Evolutionary conservation across 2,113 vertebrate genomes (phyloP), one percentile per base, ranked within the genome.

Genomic region (Siniperca chuatsi): DNA sequence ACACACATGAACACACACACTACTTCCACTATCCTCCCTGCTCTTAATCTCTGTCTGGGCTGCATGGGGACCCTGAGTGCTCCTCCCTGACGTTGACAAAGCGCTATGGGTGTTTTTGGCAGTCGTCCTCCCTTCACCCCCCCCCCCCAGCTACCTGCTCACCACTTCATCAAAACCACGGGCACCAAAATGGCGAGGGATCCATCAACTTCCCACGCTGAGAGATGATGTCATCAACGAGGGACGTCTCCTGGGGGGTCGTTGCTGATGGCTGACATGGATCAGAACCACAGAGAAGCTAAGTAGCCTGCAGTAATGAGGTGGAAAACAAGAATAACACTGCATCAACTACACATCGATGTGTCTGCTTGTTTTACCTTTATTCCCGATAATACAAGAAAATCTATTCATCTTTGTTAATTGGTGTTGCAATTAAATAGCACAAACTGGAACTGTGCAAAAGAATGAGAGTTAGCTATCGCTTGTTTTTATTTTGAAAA

Each of bases 161-260:
- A 37, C 75, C 89, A 92, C 94, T 93, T 94, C 87, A 94, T 94
- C 93, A 95, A 94, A 92, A 89, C 90, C 87, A 76, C 85, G 46
- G 89, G 85, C 82, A 76, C 79, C 87, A 87, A 93, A 92, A 89
- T 77, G 88, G 84, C 65, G 65, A 93, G 87, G 92, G 80, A 95
- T 95, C 91, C 89, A 94, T 95, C 94, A 95, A 87, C 82, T 89
- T 89, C 82, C 81, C 88, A 84, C 50, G 72, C 89, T 88, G 93
- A 93, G 89, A 92, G 90, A 95, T 93, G 92, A 94, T 93, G 94
- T 94, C 94, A 95, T 94, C 92, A 89, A 74, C 73, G 78, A 90
- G 86, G 77, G 85, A 82, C 66, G 6, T 89, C 90, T 92, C 90
- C 82, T 25, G 69, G 82, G 91, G 90, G 77, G 84, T 67, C 42